A percentile compares a stretch with the other conserved stretches of the same genome.
Evolutionary conservation across 2,113 vertebrate genomes (phyloP).

Genomic region (Tachysurus vachellii): DNA sequence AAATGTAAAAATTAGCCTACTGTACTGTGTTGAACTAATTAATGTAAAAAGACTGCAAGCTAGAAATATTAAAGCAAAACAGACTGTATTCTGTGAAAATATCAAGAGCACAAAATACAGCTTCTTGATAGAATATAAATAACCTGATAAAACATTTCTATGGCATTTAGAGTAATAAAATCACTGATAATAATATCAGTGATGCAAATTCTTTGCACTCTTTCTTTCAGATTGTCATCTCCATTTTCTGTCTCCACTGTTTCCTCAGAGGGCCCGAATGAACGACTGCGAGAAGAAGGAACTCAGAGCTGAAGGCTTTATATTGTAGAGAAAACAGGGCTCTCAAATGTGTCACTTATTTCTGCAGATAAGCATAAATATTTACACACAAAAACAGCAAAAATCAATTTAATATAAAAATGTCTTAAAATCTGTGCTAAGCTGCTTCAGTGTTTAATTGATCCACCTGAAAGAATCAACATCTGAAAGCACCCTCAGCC

Average conservation of each 20-base stretch:
- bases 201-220: background rate
- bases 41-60: background rate
- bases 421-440: constrained; percentile 9
- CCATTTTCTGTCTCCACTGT: constrained; percentile 74
- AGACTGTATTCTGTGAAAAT: background rate
- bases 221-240: constrained; percentile 67
- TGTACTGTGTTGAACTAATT: background rate
- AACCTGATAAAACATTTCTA: background rate
- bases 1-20: background rate
- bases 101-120: background rate
- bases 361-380: background rate
- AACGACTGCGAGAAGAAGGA: constrained; percentile 61
- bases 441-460: background rate
- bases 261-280: constrained; percentile 72
- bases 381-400: background rate
- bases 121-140: background rate
- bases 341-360: background rate
- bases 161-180: background rate
- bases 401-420: constrained; percentile 5
- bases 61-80: background rate
- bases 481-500: background rate
- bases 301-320: constrained; percentile 62
- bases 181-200: too few relatives aligned
- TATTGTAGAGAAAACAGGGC: constrained; percentile 38
- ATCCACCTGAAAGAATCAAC: background rate